Evolutionary conservation across 2,797 vertebrate species (phyloP), one percentile per base, ranked within the genome.

Genomic region (Leptodactylus fallax): DNA sequence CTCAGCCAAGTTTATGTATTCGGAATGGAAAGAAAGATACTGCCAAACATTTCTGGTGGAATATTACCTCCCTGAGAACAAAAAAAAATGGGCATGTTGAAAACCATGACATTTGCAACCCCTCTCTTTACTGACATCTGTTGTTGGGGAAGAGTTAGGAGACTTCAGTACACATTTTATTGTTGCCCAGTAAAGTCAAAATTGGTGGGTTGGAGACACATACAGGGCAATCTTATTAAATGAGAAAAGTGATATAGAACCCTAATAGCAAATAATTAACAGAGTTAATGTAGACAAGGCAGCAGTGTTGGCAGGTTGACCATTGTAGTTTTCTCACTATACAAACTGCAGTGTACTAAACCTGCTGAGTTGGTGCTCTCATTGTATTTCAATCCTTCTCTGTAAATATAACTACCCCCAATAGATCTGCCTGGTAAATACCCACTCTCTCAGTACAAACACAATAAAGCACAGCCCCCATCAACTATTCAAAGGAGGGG

Each of bases 391-490:
- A 56, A 55, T 56, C 19, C 55, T 8, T 53, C 51, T 67, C 36
- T 45, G 77, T 17, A 86, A 60, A 86, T 72, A 81, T 13, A 83
- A 81, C 76, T 81, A 55, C 61, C 13, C 49, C 19, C 47, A 78
- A 23, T 23, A 65, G 19, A 69, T 78, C 27, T 83, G 53, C 5
- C 47, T 19, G 51, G 86, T 83, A 87, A 87, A 83, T 27, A 83
- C 12, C 27, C 45, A 67, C 45, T 56, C 74, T 78, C n/a, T 60
- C 9, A 55, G 12, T 74, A 47, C 79, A 81, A 76, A 87, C 49
- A 87, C n/a, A 56, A 76, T 81, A 81, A 13, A 53, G 76, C 49
- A 36, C 45, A 79, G 49, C 16, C 76, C 76, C 79, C n/a, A 60
- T 49, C 14, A 71, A 71, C 27, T 45, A 36, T 25, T 23, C 16